Evolutionary conservation across 2,888 invertebrate genomes (phyloP).

Genomic region (Caenorhabditis uteleia): DNA sequence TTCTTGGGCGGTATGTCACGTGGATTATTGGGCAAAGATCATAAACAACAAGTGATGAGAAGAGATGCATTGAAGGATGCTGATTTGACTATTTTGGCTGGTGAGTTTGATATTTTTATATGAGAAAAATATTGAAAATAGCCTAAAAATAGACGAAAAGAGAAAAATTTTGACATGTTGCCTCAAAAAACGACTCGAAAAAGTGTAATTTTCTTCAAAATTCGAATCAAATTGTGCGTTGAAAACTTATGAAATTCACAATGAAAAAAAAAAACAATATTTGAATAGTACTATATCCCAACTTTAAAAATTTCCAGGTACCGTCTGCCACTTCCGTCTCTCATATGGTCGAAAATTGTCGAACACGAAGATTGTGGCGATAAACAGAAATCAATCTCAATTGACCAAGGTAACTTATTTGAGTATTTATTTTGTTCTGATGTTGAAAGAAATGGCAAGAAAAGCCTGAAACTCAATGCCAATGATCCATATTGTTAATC

Average conservation of each 20-base stretch:
- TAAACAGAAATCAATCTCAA: conserved; percentile 74
- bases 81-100: conserved; percentile 75
- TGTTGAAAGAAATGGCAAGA: no score
- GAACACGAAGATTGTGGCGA: conserved; percentile 74
- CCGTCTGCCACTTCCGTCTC: conserved; percentile 76
- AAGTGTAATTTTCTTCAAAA: no score
- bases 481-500: no score
- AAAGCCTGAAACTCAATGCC: no score
- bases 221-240: no score
- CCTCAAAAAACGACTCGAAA: no score
- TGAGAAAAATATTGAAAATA: not conserved
- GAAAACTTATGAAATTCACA: no score
- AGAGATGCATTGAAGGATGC: conserved; percentile 75
- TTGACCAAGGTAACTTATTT: conserved; percentile 72
- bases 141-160: no score
- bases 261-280: no score
- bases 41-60: conserved; percentile 73
- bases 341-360: conserved; percentile 74
- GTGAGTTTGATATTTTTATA: conserved; percentile 66
- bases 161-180: not conserved
- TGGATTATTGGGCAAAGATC: conserved; percentile 74
- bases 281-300: no score
- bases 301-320: conserved; percentile 71
- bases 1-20: conserved; percentile 76
- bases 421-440: no score